Evolutionary conservation across 2,888 invertebrate species (phyloP).

Genomic region (Synanthedon formicaeformis): DNA sequence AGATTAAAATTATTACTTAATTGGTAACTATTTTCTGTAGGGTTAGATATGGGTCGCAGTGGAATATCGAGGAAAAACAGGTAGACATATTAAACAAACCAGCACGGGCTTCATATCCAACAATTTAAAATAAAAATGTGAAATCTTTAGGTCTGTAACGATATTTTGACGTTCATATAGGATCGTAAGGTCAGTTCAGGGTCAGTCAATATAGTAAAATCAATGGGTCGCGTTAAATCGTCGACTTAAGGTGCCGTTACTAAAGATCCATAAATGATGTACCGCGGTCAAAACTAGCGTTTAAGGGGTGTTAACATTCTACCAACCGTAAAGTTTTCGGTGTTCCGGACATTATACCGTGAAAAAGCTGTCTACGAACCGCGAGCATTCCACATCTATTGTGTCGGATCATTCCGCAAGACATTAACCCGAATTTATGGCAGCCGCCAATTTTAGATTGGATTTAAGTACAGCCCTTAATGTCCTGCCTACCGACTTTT

Average conservation of each 20-base stretch:
- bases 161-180: neutral
- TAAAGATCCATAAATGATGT: conserved; percentile 14
- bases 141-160: neutral
- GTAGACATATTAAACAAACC: no score
- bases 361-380: conserved; percentile 20
- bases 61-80: no score
- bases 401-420: conserved; percentile 34
- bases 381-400: conserved; percentile 20
- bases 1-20: no score
- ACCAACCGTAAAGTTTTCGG: conserved; percentile 26
- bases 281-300: conserved; percentile 15
- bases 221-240: neutral
- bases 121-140: no score
- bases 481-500: conserved; percentile 18
- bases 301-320: conserved; percentile 26
- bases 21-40: no score
- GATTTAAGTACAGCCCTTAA: conserved; percentile 41
- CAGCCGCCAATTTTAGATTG: conserved; percentile 38
- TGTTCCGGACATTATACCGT: conserved; percentile 23
- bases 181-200: neutral
- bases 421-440: conserved; percentile 46
- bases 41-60: no score
- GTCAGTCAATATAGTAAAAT: neutral
- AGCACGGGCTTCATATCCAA: no score
- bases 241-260: neutral